A percentile compares a stretch with the other conserved stretches of the same genome.
Evolutionary conservation across 2,888 invertebrate genomes (phyloP).

Genomic region (Oscheius sp.): DNA sequence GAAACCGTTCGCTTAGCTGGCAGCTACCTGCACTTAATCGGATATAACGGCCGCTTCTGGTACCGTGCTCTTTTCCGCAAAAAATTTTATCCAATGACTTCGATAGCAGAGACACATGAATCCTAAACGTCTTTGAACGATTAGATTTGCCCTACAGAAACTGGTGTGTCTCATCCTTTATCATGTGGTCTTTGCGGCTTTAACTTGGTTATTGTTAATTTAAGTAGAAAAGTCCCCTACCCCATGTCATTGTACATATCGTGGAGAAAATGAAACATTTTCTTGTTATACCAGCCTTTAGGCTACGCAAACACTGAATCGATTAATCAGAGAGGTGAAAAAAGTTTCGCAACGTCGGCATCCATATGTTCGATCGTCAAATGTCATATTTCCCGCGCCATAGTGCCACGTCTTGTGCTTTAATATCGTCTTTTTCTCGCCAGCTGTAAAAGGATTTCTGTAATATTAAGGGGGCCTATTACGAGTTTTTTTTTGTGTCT

Average conservation of each 20-base stretch:
- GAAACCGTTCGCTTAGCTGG: constrained; percentile 14
- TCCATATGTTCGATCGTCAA: constrained; percentile 1
- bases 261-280: constrained; percentile 9
- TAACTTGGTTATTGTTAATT: not conserved
- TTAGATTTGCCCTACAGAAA: not conserved
- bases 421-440: no score
- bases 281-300: not conserved
- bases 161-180: not conserved
- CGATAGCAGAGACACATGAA: constrained; percentile 12
- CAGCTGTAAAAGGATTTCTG: no score
- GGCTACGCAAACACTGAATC: not conserved
- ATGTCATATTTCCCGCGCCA: not conserved
- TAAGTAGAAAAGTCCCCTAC: not conserved
- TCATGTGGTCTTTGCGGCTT: constrained; percentile 12
- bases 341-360: constrained; percentile 7
- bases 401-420: no score
- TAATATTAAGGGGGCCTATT: no score
- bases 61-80: constrained; percentile 30
- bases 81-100: constrained; percentile 12
- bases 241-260: constrained; percentile 4
- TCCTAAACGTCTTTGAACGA: not conserved
- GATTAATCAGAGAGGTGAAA: constrained; percentile 5
- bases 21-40: constrained; percentile 15
- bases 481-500: no score
- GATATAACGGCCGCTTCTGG: constrained; percentile 24